A percentile compares a stretch with the other conserved stretches of the same genome.
phyloP scores from a whole-genome alignment of 2,113 vertebrate species.

The crab-eating macaque (Macaca fascicularis) region DNA sequence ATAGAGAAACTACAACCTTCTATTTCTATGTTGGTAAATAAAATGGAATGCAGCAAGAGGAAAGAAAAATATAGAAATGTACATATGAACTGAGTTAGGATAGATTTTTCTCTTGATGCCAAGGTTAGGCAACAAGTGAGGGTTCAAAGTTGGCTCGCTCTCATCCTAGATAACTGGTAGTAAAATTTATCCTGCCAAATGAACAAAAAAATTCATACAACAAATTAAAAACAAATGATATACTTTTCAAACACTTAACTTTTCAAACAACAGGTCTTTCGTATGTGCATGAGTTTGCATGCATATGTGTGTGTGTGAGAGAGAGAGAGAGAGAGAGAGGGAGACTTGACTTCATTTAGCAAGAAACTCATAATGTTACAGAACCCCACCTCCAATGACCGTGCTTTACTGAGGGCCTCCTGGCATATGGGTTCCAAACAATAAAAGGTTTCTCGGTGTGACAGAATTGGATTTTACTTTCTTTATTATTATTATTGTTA shows the following conservation, averaged over 20 bases:
- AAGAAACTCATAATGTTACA: background rate
- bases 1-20: background rate
- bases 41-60: background rate
- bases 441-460: background rate
- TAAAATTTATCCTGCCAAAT: background rate
- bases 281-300: background rate
- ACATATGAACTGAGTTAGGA: background rate
- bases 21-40: background rate
- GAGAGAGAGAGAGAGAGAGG: background rate
- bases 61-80: background rate
- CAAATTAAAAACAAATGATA: background rate
- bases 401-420: background rate
- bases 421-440: background rate
- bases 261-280: background rate
- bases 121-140: background rate
- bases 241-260: conserved; percentile 3
- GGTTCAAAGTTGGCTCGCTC: background rate
- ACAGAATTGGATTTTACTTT: background rate
- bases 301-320: background rate
- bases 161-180: background rate
- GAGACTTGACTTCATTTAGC: background rate
- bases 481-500: background rate
- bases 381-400: no score
- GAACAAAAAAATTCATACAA: background rate
- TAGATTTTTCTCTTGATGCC: background rate